Evolutionary conservation across 2,888 invertebrate genomes (phyloP), one percentile per base, ranked within the genome.

Genomic region (Microchrysa polita): DNA sequence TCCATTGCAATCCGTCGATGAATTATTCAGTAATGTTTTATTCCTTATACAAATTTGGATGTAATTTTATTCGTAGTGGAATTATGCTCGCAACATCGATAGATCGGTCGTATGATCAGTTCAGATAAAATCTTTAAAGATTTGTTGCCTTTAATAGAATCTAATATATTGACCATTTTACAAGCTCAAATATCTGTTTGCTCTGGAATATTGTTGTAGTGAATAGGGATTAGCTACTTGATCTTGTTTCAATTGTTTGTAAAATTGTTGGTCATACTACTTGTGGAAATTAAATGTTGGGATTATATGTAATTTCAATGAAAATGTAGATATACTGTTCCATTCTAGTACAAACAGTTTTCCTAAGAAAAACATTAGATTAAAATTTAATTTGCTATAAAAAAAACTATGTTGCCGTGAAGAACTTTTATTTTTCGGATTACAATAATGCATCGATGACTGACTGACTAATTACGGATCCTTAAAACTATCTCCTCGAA

Each of bases 1-100:
- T 10, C 20, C n/a, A 42, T 60, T 34, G 4, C 60, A 20, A 22
- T 20, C 22, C 16, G 22, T 5, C 59, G 59, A 55, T 69, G 69
- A 69, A 69, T 69, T 40, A 69, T 69, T 69, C 69, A 69, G 57
- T 18, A 57, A 69, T 40, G 69, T 57, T 34, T 69, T 69, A 69
- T 69, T 57, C 57, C 57, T 55, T 69, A 16, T 69, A 69, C 69
- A 69, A 69, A 69, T 69, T 69, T 69, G 69, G 69, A 69, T 10
- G 48, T 69, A 69, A 69, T 55, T 55, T 69, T 52, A 69, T 69
- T 69, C 69, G 5, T 23, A 14, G 18, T 22, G 55, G 69, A 40
- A 69, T 69, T 69, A 57, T 69, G 69, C 22, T 57, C 34, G 40
- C 69, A 42, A 52, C 14, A 22, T 20, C 14, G 10, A 65, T 48